Conservation (phyloP, 1,140 invertebrate species). For the Archivesica marissinica region DNA sequence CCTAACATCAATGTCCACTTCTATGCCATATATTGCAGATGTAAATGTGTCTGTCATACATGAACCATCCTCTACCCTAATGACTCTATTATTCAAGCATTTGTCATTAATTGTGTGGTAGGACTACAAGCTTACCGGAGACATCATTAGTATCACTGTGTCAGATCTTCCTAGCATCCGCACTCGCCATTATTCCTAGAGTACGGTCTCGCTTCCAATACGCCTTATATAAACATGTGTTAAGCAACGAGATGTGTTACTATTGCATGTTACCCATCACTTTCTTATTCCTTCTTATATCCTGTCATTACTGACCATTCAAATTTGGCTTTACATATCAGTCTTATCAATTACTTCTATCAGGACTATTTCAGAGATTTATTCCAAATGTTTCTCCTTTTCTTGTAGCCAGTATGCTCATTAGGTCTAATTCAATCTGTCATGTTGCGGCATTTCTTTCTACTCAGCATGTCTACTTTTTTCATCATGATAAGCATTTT, state of each 20-base stretch:
- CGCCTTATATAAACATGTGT: too few species aligned
- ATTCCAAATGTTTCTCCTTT: conserved; percentile 9
- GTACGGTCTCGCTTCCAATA: too few species aligned
- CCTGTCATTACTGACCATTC: conserved; percentile 9
- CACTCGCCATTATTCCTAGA: neutral
- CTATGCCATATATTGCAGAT: too few species aligned
- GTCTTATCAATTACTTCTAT: conserved; percentile 8
- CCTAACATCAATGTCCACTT: neutral
- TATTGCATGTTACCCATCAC: too few species aligned
- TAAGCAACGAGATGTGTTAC: too few species aligned
- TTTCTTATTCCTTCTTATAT: neutral
- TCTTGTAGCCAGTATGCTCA: neutral
- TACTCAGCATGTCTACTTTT: neutral
- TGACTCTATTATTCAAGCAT: neutral
- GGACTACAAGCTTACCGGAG: neutral
- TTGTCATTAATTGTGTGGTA: too few species aligned
- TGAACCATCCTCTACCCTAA: neutral
- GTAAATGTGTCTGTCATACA: neutral
- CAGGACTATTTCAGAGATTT: conserved; percentile 1
- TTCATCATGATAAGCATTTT: neutral
- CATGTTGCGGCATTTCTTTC: neutral
- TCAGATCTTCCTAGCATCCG: neutral
- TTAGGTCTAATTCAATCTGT: conserved; percentile 11
- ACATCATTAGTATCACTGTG: conserved; percentile 12
- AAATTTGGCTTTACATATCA: neutral